These are phyloP conservation scores for Drosophila gunungcola DNA, from an alignment of 1,140 invertebrate genomes.

Conservation along the genomic window DNA sequence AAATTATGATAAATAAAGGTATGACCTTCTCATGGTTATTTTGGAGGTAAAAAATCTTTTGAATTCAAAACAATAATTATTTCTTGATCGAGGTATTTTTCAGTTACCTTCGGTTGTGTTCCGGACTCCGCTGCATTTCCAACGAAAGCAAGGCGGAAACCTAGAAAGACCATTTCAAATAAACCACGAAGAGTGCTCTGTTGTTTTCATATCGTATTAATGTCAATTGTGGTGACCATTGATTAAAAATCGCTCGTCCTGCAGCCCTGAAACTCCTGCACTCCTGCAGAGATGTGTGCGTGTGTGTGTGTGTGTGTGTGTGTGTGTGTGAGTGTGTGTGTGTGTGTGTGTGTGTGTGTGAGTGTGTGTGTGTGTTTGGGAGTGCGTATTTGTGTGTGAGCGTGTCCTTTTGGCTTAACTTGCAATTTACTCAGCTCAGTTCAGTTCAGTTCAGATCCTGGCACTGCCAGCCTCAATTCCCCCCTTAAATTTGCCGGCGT, in stretches of 20 bases:
- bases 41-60: no score
- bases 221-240: conserved; percentile 31
- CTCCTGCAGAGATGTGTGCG: conserved; percentile 12
- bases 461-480: neutral
- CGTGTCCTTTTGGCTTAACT: conserved; percentile 78
- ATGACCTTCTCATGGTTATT: no score
- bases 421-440: conserved; percentile 63
- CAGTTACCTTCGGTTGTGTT: neutral
- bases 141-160: neutral
- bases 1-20: no score
- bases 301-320: neutral
- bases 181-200: neutral
- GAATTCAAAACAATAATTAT: no score
- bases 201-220: conserved; percentile 24
- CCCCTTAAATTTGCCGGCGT: no score
- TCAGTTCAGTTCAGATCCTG: conserved; percentile 6
- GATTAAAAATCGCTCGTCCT: conserved; percentile 39
- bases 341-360: conserved; percentile 21
- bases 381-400: conserved; percentile 41
- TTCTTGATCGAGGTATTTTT: no score
- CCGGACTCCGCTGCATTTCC: neutral
- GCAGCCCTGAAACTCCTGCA: conserved; percentile 51
- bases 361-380: conserved; percentile 12
- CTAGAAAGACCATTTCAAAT: neutral
- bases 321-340: neutral